Percentiles rank a stretch among this genome's conserved stretches.
phyloP scores from a whole-genome alignment of 2,888 invertebrate genomes.

The Oscheius sp. region DNA sequence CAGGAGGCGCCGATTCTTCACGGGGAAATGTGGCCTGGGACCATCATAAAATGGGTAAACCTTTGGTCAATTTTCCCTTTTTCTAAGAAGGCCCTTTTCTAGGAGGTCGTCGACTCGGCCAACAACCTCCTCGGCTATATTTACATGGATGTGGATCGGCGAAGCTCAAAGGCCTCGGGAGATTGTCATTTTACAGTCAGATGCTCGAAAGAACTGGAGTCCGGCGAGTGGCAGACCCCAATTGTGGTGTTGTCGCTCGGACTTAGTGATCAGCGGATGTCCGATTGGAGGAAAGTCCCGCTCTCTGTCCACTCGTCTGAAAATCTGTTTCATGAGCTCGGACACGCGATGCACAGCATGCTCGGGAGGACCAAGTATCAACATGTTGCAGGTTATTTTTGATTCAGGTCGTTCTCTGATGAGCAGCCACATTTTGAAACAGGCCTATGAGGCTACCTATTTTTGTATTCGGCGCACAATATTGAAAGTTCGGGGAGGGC shows the following conservation, averaged over 20 bases:
- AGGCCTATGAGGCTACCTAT: not conserved
- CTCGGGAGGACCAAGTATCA: constrained; percentile 92
- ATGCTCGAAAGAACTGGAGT: constrained; percentile 82
- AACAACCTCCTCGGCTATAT: constrained; percentile 86
- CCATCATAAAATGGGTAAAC: constrained; percentile 47
- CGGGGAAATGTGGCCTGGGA: constrained; percentile 53
- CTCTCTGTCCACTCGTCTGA: constrained; percentile 83
- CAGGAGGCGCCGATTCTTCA: constrained; percentile 77
- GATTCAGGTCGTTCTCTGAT: constrained; percentile 78
- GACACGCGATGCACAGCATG: constrained; percentile 99
- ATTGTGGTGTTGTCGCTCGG: constrained; percentile 71
- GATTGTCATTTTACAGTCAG: constrained; percentile 99
- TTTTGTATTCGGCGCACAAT: too few relatives aligned
- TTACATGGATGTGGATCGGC: constrained; percentile 95
- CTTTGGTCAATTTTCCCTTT: not conserved
- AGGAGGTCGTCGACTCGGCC: constrained; percentile 82
- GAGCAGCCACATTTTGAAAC: not conserved
- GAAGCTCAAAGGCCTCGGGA: constrained; percentile 89
- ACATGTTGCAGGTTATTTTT: constrained; percentile 83
- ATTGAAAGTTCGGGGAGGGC: too few relatives aligned
- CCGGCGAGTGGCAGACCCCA: constrained; percentile 63
- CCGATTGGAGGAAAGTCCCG: constrained; percentile 40
- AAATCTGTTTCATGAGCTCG: constrained; percentile 98
- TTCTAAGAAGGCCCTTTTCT: not conserved
- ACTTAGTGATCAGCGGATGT: constrained; percentile 36